Evolutionary conservation across 2,113 vertebrate genomes (phyloP).

Genomic region (Corythaixoides concolor): DNA sequence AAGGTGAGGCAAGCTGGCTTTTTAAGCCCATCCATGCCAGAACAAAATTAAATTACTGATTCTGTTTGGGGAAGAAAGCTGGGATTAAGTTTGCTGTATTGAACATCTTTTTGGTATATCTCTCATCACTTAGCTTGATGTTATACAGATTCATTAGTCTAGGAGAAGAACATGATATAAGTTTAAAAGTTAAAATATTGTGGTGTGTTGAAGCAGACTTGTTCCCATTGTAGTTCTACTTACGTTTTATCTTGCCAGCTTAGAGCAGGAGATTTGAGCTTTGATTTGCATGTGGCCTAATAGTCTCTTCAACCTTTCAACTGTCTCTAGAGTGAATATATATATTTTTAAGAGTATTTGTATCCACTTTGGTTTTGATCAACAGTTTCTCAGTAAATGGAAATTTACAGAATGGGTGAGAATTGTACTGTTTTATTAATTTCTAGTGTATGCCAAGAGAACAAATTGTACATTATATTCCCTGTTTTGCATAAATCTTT

Average conservation of each 20-base stretch:
- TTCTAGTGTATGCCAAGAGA: not conserved
- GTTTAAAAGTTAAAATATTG: not conserved
- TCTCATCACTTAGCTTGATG: not conserved
- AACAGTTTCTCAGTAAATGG: not conserved
- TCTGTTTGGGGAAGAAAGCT: not conserved
- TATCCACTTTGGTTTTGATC: not conserved
- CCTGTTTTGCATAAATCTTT: not conserved
- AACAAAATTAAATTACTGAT: slow-evolving; percentile 24
- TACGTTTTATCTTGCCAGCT: not conserved
- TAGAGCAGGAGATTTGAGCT: not conserved
- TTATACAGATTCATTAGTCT: not conserved
- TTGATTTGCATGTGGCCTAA: not conserved
- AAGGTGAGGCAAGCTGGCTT: not conserved
- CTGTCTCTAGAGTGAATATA: not conserved
- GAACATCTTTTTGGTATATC: not conserved
- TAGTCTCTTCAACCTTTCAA: not conserved
- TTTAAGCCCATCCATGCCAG: not conserved
- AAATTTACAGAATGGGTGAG: not conserved
- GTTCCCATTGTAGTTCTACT: not conserved
- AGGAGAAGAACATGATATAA: not conserved
- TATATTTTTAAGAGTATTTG: not conserved
- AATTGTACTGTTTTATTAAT: not conserved
- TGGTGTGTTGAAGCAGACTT: not conserved
- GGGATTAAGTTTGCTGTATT: slow-evolving; percentile 1
- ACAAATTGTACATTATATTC: not conserved